Evolutionary conservation across 2,888 invertebrate species (phyloP), one percentile per base, ranked within the genome.

Genomic region (Schrankia costaestrigalis): DNA sequence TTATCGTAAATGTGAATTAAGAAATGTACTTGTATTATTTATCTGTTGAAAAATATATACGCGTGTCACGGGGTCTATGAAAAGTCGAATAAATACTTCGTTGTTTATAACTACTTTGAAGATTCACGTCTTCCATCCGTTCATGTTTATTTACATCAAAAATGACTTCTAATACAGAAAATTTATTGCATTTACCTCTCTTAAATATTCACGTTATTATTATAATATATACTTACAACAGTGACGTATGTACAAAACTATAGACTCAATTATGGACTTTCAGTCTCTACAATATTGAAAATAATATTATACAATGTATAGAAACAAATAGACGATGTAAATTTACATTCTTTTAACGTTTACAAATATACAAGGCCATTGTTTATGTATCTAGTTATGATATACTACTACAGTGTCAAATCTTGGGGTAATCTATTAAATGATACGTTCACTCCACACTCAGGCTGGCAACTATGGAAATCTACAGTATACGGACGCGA

Each of bases 251-350:
- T 87, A 87, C 86, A 87, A 85, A 84, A 85, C 79, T 84, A 84
- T 84, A 86, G 83, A 85, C 83, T 86, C 84, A 80, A 84, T 81
- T 83, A 80, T 81, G 83, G 85, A 86, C 85, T 86, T 85, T 85
- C 85, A 86, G 85, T 86, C 86, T 86, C 84, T 84, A 85, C 75
- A 76, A 73, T 81, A 72, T 76, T 65, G 69, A 63, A 71, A 71
- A 75, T 72, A 71, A 64, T 73, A 75, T 71, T 63, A 69, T 77
- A 78, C 74, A 78, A 57, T 72, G 63, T 69, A 67, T 58, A 54
- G 59, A 72, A 78, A 76, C 60, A 68, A 75, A 74, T 64, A 54
- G 60, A 70, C 57, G 57, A 67, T 54, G 52, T 56, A 54, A 67
- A 63, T 73, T 66, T 75, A 78, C 70, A 76, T 68, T 69, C 48